phyloP scores from a whole-genome alignment of 2,113 vertebrate species.

The Pterophyllum scalare region DNA sequence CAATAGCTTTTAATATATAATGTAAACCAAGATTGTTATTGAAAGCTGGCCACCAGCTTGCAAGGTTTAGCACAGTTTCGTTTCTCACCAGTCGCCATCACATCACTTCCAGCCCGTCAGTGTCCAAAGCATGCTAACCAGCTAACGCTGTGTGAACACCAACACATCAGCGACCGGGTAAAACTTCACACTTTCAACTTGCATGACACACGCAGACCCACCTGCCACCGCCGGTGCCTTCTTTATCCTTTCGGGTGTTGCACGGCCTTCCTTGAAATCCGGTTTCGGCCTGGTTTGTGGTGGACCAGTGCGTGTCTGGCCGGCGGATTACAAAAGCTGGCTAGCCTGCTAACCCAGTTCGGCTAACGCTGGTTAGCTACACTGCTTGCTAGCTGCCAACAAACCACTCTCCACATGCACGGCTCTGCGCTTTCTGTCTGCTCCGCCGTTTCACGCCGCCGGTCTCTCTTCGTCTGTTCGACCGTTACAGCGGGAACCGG shows the following conservation, averaged over 20 bases:
- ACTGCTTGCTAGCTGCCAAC: constrained; percentile 55
- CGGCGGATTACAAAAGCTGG: constrained; percentile 83
- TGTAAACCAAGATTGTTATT: background rate
- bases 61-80: constrained; percentile 59
- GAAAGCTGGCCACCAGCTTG: constrained; percentile 34
- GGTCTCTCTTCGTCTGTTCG: constrained; percentile 18
- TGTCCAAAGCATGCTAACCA: constrained; percentile 55
- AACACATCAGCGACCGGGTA: constrained; percentile 3
- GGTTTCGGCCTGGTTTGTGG: constrained; percentile 60
- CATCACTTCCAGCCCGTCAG: constrained; percentile 45
- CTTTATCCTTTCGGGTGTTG: constrained; percentile 34
- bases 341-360: constrained; percentile 72
- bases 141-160: constrained; percentile 50
- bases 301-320: constrained; percentile 59
- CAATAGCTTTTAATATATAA: accelerated
- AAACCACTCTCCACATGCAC: constrained; percentile 60
- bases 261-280: constrained; percentile 24
- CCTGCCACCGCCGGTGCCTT: constrained; percentile 77
- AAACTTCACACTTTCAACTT: background rate
- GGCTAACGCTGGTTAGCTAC: constrained; percentile 71
- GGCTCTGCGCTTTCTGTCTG: background rate
- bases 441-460: constrained; percentile 7
- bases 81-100: constrained; percentile 74
- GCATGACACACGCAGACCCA: constrained; percentile 39
- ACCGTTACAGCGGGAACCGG: constrained; percentile 45